phyloP scores from a whole-genome alignment of 1,140 invertebrate genomes.

The Dufourea novaeangliae region DNA sequence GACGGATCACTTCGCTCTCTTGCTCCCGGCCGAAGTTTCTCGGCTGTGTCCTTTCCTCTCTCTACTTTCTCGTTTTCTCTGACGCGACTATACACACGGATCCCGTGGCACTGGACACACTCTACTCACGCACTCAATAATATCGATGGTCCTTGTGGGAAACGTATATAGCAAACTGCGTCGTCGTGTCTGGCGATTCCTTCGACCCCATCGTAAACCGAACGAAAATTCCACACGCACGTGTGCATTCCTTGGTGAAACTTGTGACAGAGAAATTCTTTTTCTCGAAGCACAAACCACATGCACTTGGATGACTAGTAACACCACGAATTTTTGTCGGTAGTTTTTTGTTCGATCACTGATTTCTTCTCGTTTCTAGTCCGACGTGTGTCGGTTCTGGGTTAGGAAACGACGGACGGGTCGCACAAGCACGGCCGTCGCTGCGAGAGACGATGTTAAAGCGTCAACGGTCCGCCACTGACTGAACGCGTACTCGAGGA shows the following conservation, averaged over 20 bases:
- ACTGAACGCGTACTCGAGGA: constrained; percentile 65
- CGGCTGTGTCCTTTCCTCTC: constrained; percentile 42
- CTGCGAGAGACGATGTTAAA: constrained; percentile 16
- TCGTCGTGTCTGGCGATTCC: neutral
- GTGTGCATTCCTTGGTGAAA: constrained; percentile 9
- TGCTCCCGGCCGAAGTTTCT: constrained; percentile 34
- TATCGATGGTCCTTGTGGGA: neutral
- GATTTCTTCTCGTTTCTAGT: too few relatives aligned
- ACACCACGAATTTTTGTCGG: too few relatives aligned
- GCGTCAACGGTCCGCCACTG: constrained; percentile 67
- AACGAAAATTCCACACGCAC: constrained; percentile 3
- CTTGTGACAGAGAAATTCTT: too few relatives aligned
- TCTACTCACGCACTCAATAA: neutral
- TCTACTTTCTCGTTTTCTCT: constrained; percentile 38
- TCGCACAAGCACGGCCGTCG: neutral
- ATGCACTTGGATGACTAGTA: too few relatives aligned
- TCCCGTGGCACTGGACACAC: neutral
- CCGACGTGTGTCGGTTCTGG: too few relatives aligned
- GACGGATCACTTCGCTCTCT: neutral
- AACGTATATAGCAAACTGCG: constrained; percentile 10
- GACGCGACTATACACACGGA: neutral
- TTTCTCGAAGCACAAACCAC: too few relatives aligned
- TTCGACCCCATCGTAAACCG: neutral
- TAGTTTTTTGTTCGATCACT: too few relatives aligned
- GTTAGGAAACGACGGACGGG: neutral